A percentile compares a stretch with the other conserved stretches of the same genome.
These are phyloP conservation scores for Psilopogon haemacephalus DNA, from an alignment of 2,113 vertebrate species.

Conservation along the genomic window DNA sequence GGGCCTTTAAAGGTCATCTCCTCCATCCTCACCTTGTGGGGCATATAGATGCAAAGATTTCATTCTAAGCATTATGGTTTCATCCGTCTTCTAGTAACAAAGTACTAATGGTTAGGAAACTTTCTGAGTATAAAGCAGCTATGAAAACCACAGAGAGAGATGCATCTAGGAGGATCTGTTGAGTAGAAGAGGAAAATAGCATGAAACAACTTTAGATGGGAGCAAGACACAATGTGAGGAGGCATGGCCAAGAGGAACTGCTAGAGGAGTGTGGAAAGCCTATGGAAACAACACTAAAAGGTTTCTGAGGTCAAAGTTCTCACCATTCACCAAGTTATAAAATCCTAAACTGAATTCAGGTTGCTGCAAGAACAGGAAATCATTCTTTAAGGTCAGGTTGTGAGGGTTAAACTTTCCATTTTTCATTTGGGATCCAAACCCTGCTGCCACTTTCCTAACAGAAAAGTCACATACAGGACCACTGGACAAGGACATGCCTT, in stretches of 20 bases:
- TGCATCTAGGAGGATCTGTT: neutral
- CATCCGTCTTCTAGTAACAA: neutral
- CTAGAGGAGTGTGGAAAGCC: neutral
- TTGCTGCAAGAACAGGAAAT: neutral
- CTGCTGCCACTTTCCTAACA: neutral
- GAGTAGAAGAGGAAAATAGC: neutral
- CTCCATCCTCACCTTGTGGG: neutral
- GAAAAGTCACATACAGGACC: neutral
- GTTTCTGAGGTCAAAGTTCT: rapidly evolving
- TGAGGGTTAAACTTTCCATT: neutral
- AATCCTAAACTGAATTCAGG: neutral
- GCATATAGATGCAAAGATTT: neutral
- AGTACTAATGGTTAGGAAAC: neutral
- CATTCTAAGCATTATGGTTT: neutral
- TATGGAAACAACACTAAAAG: neutral
- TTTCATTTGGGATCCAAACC: neutral
- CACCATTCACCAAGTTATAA: neutral
- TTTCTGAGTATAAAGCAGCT: neutral
- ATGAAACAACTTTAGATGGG: neutral
- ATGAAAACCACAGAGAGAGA: neutral
- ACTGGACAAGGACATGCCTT: neutral
- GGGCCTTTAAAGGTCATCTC: too few species aligned
- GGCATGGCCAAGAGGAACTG: neutral
- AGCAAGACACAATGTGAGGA: neutral
- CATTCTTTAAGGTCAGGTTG: neutral